A percentile compares a stretch with the other conserved stretches of the same genome.
Evolutionary conservation across 92 coral and sea anemone species (phyloP).

Genomic region (Plumapathes pennacea): DNA sequence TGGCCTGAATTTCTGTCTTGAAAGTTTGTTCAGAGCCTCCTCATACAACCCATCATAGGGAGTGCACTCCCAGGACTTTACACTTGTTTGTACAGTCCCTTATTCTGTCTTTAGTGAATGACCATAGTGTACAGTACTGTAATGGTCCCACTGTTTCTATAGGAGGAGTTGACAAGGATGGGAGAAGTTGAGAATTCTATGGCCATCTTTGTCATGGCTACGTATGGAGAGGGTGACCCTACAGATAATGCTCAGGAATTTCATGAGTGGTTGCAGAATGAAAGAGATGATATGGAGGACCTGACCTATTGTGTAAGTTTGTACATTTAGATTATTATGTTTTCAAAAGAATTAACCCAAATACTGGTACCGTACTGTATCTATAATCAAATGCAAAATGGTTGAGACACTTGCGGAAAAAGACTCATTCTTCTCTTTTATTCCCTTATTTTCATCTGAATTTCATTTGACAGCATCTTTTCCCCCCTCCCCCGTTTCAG

Average conservation of each 20-base stretch:
- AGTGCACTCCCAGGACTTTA: neutral
- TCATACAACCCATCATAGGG: neutral
- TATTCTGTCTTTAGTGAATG: too few species aligned
- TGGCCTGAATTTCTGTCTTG: too few species aligned
- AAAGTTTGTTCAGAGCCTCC: neutral
- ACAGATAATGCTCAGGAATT: conserved; percentile 97
- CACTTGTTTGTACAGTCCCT: neutral
- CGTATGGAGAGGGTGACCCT: conserved; percentile 99
- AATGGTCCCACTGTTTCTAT: neutral
- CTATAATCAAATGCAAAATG: too few species aligned
- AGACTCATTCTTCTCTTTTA: too few species aligned
- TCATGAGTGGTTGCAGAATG: conserved; percentile 90
- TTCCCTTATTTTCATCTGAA: too few species aligned
- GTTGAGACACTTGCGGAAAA: too few species aligned
- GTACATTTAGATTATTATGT: neutral
- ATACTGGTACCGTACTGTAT: neutral
- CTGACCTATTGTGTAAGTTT: conserved; percentile 72
- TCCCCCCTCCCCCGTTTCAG: too few species aligned
- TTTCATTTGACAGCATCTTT: too few species aligned
- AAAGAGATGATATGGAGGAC: conserved; percentile 88
- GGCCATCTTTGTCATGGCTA: conserved; percentile 94
- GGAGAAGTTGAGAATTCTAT: conserved; percentile 77
- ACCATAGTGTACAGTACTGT: too few species aligned
- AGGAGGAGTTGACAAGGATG: conserved; percentile 90
- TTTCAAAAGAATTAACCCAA: neutral